Percentiles rank a stretch among this genome's conserved stretches.
Conservation (phyloP, 2,113 vertebrate species). For the Redunca redunca region DNA sequence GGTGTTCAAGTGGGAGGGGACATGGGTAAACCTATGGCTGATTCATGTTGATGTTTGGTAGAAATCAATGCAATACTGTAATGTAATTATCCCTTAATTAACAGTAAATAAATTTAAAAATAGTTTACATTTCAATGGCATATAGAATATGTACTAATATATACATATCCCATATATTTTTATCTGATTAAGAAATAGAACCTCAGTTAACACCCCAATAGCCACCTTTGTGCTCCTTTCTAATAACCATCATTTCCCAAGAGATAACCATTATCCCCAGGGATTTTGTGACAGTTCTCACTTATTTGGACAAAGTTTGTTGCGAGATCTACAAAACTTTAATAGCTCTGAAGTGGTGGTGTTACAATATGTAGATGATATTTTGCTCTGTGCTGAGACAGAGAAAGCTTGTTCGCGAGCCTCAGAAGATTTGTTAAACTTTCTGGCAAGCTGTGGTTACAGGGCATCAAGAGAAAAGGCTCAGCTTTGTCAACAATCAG, state of each 20-base stretch:
- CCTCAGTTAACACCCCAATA: not conserved
- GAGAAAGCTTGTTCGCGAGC: no score
- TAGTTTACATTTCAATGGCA: not conserved
- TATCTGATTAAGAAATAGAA: not conserved
- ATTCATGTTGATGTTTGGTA: not conserved
- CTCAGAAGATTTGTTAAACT: no score
- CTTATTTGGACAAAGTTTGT: no score
- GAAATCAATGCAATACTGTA: not conserved
- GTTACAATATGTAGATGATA: no score
- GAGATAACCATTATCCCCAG: not conserved
- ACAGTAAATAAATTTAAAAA: not conserved
- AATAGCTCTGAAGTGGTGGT: no score
- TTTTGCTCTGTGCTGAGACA: no score
- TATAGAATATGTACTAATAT: not conserved
- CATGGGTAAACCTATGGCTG: not conserved
- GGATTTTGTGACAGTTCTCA: no score
- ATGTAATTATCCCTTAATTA: not conserved
- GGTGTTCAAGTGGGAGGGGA: not conserved
- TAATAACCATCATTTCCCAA: not conserved
- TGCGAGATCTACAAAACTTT: no score
- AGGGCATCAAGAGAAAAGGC: no score
- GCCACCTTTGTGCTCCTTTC: not conserved
- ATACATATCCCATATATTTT: not conserved
- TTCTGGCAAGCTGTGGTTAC: no score
- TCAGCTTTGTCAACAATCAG: no score